phyloP scores from a whole-genome alignment of 2,797 vertebrate species.

The Mycteria americana region DNA sequence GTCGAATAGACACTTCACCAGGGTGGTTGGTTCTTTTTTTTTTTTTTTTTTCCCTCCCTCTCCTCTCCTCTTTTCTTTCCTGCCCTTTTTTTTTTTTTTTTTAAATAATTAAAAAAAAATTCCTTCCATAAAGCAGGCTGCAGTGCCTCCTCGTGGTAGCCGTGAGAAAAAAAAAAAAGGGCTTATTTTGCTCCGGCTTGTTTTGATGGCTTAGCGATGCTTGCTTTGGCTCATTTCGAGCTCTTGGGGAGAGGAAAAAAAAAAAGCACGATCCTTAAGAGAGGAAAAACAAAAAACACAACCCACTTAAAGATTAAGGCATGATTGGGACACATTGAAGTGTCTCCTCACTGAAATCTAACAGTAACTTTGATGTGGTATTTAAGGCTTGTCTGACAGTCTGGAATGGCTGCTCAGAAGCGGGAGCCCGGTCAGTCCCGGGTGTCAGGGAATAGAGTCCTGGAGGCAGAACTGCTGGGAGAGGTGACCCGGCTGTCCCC shows the following conservation, averaged over 20 bases:
- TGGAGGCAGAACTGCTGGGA: neutral
- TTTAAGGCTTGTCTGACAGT: neutral
- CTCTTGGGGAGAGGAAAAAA: neutral
- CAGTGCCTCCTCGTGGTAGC: constrained; percentile 79
- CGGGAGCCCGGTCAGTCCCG: neutral
- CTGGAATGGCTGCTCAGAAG: neutral
- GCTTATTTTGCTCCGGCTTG: neutral
- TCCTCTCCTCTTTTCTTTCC: neutral
- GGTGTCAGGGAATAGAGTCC: neutral
- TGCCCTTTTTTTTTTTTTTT: neutral
- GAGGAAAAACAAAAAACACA: neutral
- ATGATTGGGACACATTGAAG: neutral
- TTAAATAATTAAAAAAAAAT: neutral
- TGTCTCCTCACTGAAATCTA: neutral
- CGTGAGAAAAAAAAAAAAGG: neutral
- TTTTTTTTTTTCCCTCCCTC: neutral
- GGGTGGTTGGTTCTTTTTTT: constrained; percentile 23
- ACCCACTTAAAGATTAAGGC: neutral
- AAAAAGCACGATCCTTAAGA: neutral
- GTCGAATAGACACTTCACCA: constrained; percentile 64
- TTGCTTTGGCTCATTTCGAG: constrained; percentile 32
- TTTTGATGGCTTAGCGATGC: neutral
- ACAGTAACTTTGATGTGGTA: neutral
- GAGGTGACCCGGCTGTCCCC: neutral
- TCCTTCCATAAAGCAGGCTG: constrained; percentile 74